A percentile compares a stretch with the other conserved stretches of the same genome.
These are phyloP conservation scores for Dichetophora obliterata DNA, from an alignment of 2,888 invertebrate species.

Conservation along the genomic window DNA sequence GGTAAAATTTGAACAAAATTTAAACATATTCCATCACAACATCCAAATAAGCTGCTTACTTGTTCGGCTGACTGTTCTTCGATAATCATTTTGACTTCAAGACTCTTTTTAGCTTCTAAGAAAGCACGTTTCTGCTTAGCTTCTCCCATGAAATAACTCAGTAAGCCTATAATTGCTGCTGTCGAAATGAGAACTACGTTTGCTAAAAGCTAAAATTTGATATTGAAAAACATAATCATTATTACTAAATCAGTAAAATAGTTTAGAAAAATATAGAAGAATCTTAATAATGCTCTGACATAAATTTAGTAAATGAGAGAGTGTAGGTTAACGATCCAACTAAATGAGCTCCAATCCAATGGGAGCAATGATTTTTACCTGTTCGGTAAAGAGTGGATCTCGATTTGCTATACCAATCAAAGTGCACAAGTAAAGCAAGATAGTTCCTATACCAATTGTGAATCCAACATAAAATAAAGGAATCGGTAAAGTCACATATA, in stretches of 20 bases:
- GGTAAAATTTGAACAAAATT: conserved; percentile 47
- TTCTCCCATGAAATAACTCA: conserved; percentile 82
- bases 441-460: conserved; percentile 74
- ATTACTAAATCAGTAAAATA: no score
- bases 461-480: conserved; percentile 75
- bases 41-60: conserved; percentile 70
- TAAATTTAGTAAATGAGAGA: not conserved
- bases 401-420: conserved; percentile 73
- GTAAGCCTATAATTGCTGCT: conserved; percentile 81
- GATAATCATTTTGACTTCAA: conserved; percentile 91
- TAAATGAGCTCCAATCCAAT: not conserved
- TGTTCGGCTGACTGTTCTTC: conserved; percentile 95
- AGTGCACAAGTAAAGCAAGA: conserved; percentile 74
- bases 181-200: conserved; percentile 80
- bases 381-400: conserved; percentile 71
- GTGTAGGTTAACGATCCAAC: not conserved
- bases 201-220: conserved; percentile 75
- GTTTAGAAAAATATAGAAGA: not conserved
- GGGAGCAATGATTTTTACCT: conserved; percentile 63
- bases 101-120: conserved; percentile 89
- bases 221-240: not conserved
- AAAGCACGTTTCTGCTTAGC: conserved; percentile 90
- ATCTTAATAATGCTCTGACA: not conserved
- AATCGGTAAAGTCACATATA: conserved; percentile 81
- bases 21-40: no score